Conservation (phyloP, 2,888 invertebrate species). For the Julus scanicus region DNA sequence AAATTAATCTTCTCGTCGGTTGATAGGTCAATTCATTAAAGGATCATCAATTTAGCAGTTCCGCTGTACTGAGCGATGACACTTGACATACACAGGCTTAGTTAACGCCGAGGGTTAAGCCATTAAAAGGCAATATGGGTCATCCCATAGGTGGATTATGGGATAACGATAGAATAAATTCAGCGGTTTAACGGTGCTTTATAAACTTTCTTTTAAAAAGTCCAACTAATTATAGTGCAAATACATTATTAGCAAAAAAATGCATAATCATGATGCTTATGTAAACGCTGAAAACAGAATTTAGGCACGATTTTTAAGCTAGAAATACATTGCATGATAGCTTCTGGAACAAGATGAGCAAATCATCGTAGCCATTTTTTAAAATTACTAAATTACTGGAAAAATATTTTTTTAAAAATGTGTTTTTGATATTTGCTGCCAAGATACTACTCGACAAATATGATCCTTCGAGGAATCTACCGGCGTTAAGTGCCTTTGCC, state of each 20-base stretch:
- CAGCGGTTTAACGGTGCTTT: neutral
- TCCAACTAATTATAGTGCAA: neutral
- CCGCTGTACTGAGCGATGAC: neutral
- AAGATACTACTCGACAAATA: no score
- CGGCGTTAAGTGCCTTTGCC: no score
- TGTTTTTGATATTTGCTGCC: no score
- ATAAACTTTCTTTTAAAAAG: neutral
- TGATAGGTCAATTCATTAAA: constrained; percentile 44
- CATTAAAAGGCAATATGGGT: constrained; percentile 25
- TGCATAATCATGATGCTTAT: neutral
- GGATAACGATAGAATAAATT: neutral
- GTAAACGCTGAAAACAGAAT: neutral
- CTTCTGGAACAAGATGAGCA: no score
- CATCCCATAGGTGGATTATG: neutral
- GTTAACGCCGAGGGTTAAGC: constrained; percentile 31
- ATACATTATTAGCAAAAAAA: neutral
- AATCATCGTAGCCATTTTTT: no score
- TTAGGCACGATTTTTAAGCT: neutral
- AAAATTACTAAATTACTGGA: no score
- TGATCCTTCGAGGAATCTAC: no score
- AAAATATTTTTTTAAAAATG: no score
- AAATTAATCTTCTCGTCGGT: constrained; percentile 35
- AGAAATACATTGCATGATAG: no score
- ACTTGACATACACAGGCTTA: constrained; percentile 26
- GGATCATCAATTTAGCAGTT: constrained; percentile 17